Evolutionary conservation across 35 echinoderm and acorn worm species (phyloP).

Genomic region (Diadema setosum): DNA sequence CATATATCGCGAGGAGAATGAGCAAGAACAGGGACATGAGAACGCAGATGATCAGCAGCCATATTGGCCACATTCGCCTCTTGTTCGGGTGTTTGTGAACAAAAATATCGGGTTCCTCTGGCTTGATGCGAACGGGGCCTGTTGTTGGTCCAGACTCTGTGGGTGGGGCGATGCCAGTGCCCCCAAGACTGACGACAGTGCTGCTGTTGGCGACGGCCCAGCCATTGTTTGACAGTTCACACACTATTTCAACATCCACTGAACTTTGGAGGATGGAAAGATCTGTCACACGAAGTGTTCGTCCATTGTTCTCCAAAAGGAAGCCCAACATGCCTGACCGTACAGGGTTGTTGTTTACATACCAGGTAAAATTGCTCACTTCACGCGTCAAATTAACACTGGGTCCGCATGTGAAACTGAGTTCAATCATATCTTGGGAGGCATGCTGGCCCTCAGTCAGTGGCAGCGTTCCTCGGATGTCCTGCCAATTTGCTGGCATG

Average conservation of each 20-base stretch:
- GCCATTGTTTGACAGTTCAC: neutral
- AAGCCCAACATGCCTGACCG: neutral
- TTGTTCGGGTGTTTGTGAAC: neutral
- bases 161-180: neutral
- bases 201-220: neutral
- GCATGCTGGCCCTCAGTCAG: neutral
- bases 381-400: neutral
- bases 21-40: constrained; percentile 1
- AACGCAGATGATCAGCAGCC: neutral
- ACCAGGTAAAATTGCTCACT: constrained; percentile 44
- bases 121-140: neutral
- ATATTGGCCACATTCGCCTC: neutral
- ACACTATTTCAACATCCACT: neutral
- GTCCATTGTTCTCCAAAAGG: neutral
- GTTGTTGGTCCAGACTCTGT: neutral
- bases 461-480: neutral
- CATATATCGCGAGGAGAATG: neutral
- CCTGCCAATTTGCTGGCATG: neutral
- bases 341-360: constrained; percentile 15
- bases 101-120: neutral
- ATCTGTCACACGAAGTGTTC: constrained; percentile 21
- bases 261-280: neutral
- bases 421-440: neutral
- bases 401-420: constrained; percentile 20
- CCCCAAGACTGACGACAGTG: neutral